Evolutionary conservation across 1,140 invertebrate genomes (phyloP), one percentile per base, ranked within the genome.

Genomic region (Drosophila nikananu): DNA sequence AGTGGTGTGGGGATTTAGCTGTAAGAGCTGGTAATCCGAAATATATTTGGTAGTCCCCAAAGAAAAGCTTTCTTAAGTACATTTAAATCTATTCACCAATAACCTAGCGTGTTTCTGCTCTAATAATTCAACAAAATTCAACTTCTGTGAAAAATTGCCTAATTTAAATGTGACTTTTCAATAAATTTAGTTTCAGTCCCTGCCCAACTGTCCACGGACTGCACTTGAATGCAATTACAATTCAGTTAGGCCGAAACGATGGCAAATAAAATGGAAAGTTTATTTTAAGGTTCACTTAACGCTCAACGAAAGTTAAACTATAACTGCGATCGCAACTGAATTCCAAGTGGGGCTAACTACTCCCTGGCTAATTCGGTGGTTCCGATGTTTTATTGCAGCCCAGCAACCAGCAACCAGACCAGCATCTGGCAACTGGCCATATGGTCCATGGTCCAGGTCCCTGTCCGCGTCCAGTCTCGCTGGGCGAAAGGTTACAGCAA

Each of bases 401-500:
- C 62, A 75, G 61, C 70, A 51, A 58, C 23, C 55, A 27, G 48
- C 46, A 17, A 49, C 60, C 52, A 68, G 61, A 52, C 23, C 48
- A 65, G 65, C 68, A 71, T 48, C 67, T 65, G 61, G 35, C 55
- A 66, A 54, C 51, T 57, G 60, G 80, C 75, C 68, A 59, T 27
- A 46, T 76, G 62, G 71, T 30, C 49, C 30, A 6, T n/a, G 27
- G 27, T 27, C 49, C 58, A 13, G n/a, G 51, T 74, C 44, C 37
- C 5, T 49, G 37, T 37, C 9, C 37, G 13, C 39, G 37, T 74
- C 39, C 51, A 52, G 72, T 25, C 52, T 44, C 21, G 37, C 73
- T 86, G 81, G 84, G 80, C 84, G 84, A 86, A 86, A 86, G 83
- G 83, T 87, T 77, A 79, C 70, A 59, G 51, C 75, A 86, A 89